These are phyloP conservation scores for Heliconius hewitsoni DNA, from an alignment of 1,140 invertebrate genomes.

Conservation along the genomic window DNA sequence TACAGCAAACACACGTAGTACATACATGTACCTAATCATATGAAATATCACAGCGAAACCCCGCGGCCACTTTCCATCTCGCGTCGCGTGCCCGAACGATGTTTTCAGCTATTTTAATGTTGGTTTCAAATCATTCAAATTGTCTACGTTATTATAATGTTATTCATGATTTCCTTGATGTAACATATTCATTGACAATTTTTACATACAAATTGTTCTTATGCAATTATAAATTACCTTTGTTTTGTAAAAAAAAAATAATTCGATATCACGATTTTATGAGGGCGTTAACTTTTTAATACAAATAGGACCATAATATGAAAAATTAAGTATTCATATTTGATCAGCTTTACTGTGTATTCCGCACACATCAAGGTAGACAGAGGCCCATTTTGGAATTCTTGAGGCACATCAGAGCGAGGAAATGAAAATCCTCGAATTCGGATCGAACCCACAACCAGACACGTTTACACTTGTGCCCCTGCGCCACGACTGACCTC, in stretches of 20 bases:
- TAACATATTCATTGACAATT: slow-evolving; percentile 3
- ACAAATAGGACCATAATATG: background rate
- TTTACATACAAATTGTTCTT: slow-evolving; percentile 1
- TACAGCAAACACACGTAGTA: background rate
- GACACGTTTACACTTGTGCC: too few relatives aligned
- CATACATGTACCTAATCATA: background rate
- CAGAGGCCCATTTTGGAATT: too few relatives aligned
- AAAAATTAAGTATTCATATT: background rate
- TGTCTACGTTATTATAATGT: slow-evolving; percentile 13
- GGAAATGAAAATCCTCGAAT: too few relatives aligned
- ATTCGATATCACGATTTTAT: background rate
- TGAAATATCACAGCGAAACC: background rate
- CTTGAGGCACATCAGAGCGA: too few relatives aligned
- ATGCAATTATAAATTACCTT: background rate
- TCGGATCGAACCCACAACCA: too few relatives aligned
- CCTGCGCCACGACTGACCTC: too few relatives aligned
- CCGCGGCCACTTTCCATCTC: slow-evolving; percentile 21
- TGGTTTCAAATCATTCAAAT: slow-evolving; percentile 21
- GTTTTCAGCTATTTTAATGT: slow-evolving; percentile 19
- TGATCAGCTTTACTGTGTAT: too few relatives aligned
- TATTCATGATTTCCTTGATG: slow-evolving; percentile 13
- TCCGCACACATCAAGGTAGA: too few relatives aligned
- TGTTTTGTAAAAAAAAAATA: background rate
- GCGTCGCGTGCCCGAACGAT: slow-evolving; percentile 13
- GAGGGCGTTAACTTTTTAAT: background rate